Evolutionary conservation across 2,797 vertebrate species (phyloP).

Genomic region (Anisognathus igniventris): DNA sequence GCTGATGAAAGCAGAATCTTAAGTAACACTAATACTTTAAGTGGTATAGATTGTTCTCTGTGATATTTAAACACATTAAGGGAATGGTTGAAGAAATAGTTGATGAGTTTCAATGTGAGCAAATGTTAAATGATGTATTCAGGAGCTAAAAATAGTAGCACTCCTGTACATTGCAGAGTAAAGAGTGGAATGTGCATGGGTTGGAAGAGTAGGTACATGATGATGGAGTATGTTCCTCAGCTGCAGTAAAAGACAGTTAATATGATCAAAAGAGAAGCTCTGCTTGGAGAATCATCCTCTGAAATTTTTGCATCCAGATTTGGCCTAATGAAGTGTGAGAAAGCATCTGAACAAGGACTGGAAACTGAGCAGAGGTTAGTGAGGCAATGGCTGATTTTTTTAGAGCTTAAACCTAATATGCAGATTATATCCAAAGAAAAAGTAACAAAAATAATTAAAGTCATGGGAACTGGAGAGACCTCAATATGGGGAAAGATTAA

Average conservation of each 20-base stretch:
- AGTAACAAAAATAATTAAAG: conserved; percentile 58
- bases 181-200: not conserved
- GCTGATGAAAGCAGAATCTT: conserved; percentile 16
- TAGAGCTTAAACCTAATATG: conserved; percentile 41
- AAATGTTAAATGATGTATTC: not conserved
- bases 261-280: not conserved
- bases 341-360: not conserved
- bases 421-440: conserved; percentile 30
- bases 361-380: conserved; percentile 20
- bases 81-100: not conserved
- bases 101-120: conserved; percentile 3
- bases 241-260: not conserved
- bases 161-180: not conserved
- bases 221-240: not conserved
- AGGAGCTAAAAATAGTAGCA: not conserved
- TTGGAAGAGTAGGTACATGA: not conserved
- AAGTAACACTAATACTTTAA: conserved; percentile 12
- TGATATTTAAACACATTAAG: conserved; percentile 32
- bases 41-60: conserved; percentile 24
- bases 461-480: conserved; percentile 40
- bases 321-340: conserved; percentile 9
- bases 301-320: not conserved
- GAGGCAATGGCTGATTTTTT: not conserved
- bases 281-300: not conserved
- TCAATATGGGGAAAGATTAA: conserved; percentile 35